A percentile compares a stretch with the other conserved stretches of the same genome.
phyloP scores from a whole-genome alignment of 2,113 vertebrate species.

The Sporophila hypoxantha region DNA sequence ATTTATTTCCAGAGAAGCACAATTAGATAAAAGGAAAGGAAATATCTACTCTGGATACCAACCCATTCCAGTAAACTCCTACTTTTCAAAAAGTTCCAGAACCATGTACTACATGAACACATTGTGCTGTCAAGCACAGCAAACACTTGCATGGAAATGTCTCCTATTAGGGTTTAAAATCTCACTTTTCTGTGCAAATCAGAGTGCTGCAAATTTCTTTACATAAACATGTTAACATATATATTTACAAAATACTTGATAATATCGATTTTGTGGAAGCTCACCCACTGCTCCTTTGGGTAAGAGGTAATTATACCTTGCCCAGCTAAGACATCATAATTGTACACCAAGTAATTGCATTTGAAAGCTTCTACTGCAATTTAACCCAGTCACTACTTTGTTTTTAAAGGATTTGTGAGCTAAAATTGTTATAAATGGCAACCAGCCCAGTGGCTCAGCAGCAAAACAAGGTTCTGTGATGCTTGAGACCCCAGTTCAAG shows the following conservation, averaged over 20 bases:
- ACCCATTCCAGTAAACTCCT: not conserved
- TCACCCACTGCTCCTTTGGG: not conserved
- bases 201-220: not conserved
- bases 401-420: constrained; percentile 34
- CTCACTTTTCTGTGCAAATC: not conserved
- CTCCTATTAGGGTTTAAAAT: not conserved
- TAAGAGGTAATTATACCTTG: constrained; percentile 34
- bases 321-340: constrained; percentile 28
- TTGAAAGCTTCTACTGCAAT: constrained; percentile 47
- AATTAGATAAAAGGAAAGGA: not conserved
- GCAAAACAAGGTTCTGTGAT: constrained; percentile 45
- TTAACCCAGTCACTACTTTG: constrained; percentile 44
- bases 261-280: constrained; percentile 1
- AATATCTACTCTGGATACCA: not conserved
- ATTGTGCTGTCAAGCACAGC: not conserved
- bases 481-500: constrained; percentile 41
- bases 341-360: constrained; percentile 33
- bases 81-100: not conserved
- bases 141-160: not conserved
- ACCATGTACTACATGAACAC: not conserved
- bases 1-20: not conserved
- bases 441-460: constrained; percentile 22
- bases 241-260: not conserved
- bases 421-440: constrained; percentile 51
- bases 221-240: not conserved